Conservation (phyloP, 2,797 vertebrate species). For the Uromys caudimaculatus region DNA sequence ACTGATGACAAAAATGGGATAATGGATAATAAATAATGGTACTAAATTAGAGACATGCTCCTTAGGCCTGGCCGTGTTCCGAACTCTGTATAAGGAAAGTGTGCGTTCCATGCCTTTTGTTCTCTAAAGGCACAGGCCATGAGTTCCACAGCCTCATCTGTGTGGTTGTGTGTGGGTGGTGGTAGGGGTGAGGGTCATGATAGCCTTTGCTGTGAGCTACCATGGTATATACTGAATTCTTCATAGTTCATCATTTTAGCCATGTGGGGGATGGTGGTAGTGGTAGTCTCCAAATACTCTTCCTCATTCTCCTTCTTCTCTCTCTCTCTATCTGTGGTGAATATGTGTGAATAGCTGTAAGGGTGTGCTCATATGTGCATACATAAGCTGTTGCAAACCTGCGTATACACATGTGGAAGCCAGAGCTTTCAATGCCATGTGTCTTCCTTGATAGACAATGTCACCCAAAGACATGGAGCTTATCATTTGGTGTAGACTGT, state of each 20-base stretch:
- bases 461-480: neutral
- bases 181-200: accelerated
- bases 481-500: neutral
- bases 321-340: no score
- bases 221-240: accelerated
- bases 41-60: neutral
- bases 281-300: neutral
- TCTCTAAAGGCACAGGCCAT: neutral
- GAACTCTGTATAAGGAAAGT: neutral
- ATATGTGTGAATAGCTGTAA: neutral
- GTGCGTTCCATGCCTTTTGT: neutral
- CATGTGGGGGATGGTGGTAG: neutral
- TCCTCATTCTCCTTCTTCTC: neutral
- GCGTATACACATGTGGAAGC: neutral
- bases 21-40: neutral
- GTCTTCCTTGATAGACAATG: neutral
- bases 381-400: neutral
- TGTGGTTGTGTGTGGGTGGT: accelerated
- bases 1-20: neutral
- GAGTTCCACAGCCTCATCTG: neutral
- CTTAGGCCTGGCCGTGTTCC: neutral
- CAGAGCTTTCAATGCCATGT: neutral
- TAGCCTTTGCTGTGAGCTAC: neutral
- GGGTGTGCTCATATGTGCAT: neutral
- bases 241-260: neutral